phyloP scores from a whole-genome alignment of 2,888 invertebrate genomes.

The Synergus itoensis region DNA sequence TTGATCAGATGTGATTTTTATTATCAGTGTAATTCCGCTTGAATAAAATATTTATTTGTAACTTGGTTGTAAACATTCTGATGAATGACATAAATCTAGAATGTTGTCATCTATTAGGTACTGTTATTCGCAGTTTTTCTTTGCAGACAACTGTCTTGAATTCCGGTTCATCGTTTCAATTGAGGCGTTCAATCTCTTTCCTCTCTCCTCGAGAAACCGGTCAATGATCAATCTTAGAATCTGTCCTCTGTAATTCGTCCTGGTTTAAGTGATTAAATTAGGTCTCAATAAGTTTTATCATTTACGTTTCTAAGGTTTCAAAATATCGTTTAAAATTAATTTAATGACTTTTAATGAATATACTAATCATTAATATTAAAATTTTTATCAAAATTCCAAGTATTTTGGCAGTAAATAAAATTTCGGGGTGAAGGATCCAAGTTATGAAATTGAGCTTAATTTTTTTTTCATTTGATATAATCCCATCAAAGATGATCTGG shows the following conservation, averaged over 20 bases:
- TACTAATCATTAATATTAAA: neutral
- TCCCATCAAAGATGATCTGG: neutral
- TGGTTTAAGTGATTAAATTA: neutral
- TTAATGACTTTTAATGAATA: neutral
- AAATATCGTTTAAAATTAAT: neutral
- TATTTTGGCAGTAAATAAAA: neutral
- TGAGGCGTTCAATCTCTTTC: slow-evolving; percentile 13
- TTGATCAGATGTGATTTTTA: neutral
- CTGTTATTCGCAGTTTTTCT: slow-evolving; percentile 33
- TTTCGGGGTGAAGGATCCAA: neutral
- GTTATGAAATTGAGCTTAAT: neutral
- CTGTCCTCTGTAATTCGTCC: neutral
- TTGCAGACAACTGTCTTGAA: slow-evolving; percentile 33
- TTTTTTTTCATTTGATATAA: neutral
- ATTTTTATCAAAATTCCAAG: neutral
- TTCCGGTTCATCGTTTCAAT: slow-evolving; percentile 35
- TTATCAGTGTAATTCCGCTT: too few relatives aligned
- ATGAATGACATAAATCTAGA: slow-evolving; percentile 15
- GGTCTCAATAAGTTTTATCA: neutral
- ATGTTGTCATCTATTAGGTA: slow-evolving; percentile 35
- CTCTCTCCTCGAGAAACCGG: slow-evolving; percentile 4
- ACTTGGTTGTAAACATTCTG: neutral
- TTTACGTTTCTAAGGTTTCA: neutral
- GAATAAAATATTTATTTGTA: neutral
- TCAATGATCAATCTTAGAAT: slow-evolving; percentile 12